Base-by-base conservation (phyloP, 2,113 vertebrate species). In the Stomatorhinus ivindoensis region DNA sequence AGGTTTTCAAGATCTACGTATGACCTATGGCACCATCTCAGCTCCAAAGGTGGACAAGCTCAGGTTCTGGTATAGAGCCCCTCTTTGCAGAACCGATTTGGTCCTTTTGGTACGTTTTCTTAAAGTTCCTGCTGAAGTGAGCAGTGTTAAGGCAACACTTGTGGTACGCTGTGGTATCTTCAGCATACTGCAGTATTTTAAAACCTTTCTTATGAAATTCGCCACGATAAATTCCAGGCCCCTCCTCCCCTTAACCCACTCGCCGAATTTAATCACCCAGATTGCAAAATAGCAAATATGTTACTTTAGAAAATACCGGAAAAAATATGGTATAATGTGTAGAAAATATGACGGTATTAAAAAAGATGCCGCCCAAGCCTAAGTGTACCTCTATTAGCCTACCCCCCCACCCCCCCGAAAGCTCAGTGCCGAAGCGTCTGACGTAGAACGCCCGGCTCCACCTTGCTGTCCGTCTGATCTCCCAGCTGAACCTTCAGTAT, bases 391-490 rank as follows among this genome's bases (percentile, higher is more conserved):
- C n/a, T 27, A 3, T n/a, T n/a, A 61, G 58, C 58, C 21, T 3
- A 61, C 3, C 1, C 24, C 19, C 48, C 11, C 10, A 1, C 8
- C 47, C 76, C 31, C 13, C 80, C 2, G 5, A 27, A 88, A 1
- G 55, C 55, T 8, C 2, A 24, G 53, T 21, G 19, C 55, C 15
- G 24, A 24, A 3, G 3, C 2, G 3, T 15, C 21, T 0, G 39
- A 31, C 13, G 0, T 2, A 31, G 19, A 44, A 31, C 4, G 15
- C 6, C 15, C 10, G 2, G 42, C 24, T 92, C 92, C 95, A 99
- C 98, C 97, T 99, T 99, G 94, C 98, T 99, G 92, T 99, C 98
- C 1, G 98, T 99, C 90, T 99, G 98, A 95, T 99, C 98, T 48
- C 98, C 98, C 51, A 99, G 97, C 47, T 99, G 98, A 86, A 99